Percentiles rank a stretch among this genome's conserved stretches.
phyloP scores from a whole-genome alignment of 1,140 invertebrate genomes.

The Cyrtorhinus lividipennis region DNA sequence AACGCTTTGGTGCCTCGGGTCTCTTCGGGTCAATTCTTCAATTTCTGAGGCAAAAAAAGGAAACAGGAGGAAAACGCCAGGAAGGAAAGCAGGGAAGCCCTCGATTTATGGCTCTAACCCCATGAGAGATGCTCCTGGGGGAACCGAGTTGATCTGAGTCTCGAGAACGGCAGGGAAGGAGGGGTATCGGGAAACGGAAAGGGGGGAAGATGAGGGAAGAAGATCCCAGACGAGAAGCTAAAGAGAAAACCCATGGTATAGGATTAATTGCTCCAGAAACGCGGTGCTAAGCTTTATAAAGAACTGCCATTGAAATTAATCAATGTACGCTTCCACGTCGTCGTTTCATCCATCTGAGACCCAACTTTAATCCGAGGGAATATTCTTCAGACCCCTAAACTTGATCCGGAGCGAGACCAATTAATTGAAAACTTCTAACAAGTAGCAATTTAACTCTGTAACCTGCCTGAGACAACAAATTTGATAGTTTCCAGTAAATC shows the following conservation, averaged over 20 bases:
- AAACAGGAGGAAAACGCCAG: not conserved
- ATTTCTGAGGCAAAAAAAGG: too few species aligned
- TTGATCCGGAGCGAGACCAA: not conserved
- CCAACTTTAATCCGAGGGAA: not conserved
- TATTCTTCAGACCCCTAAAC: not conserved
- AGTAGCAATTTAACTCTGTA: too few species aligned
- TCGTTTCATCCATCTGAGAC: not conserved
- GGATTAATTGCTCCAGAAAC: not conserved
- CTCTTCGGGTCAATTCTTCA: too few species aligned
- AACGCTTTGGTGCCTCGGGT: too few species aligned
- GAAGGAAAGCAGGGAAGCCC: not conserved
- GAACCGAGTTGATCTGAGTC: not conserved
- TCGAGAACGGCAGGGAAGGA: not conserved
- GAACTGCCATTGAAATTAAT: not conserved
- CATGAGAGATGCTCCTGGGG: not conserved
- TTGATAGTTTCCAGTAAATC: too few species aligned
- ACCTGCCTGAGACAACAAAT: too few species aligned
- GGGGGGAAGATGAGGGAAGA: too few species aligned
- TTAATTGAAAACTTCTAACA: not conserved
- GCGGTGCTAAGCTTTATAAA: not conserved
- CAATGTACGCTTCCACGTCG: not conserved
- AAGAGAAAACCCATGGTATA: not conserved
- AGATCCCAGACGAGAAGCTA: not conserved
- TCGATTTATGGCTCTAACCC: not conserved
- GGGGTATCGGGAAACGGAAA: not conserved